A percentile compares a stretch with the other conserved stretches of the same genome.
These are phyloP conservation scores for Uromys caudimaculatus DNA, from an alignment of 2,797 vertebrate genomes.

Conservation along the genomic window DNA sequence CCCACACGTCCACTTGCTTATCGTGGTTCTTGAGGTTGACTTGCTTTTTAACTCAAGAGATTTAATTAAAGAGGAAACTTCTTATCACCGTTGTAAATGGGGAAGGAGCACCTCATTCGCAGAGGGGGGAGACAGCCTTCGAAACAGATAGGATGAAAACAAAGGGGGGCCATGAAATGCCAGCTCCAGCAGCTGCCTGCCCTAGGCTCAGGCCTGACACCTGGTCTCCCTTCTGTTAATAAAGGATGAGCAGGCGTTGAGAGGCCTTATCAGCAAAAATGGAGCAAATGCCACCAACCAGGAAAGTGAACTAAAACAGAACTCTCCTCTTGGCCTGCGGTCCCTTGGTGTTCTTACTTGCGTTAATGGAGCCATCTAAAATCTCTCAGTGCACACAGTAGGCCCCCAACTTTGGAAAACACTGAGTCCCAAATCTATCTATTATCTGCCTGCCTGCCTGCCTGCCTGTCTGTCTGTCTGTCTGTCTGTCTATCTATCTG, in stretches of 20 bases:
- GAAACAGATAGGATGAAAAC: conserved; percentile 12
- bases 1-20: not conserved
- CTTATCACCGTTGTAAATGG: not conserved
- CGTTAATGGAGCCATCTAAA: not conserved
- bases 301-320: not conserved
- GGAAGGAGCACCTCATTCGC: not conserved
- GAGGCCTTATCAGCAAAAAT: conserved; percentile 44
- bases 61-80: conserved; percentile 52
- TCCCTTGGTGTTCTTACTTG: not conserved
- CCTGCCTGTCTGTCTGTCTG: not conserved
- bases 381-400: not conserved
- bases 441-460: not conserved
- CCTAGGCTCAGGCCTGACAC: conserved; percentile 33
- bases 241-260: conserved; percentile 38
- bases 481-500: not conserved
- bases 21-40: not conserved
- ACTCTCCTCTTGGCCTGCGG: not conserved
- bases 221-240: conserved; percentile 53
- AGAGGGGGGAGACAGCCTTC: not conserved
- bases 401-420: not conserved
- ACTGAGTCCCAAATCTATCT: not conserved
- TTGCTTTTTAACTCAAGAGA: conserved; percentile 23
- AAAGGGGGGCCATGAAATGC: not conserved
- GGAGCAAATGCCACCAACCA: not conserved
- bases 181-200: not conserved